Percentiles rank a stretch among this genome's conserved stretches.
phyloP scores from a whole-genome alignment of 1,140 invertebrate genomes.

The Cydia amplana region DNA sequence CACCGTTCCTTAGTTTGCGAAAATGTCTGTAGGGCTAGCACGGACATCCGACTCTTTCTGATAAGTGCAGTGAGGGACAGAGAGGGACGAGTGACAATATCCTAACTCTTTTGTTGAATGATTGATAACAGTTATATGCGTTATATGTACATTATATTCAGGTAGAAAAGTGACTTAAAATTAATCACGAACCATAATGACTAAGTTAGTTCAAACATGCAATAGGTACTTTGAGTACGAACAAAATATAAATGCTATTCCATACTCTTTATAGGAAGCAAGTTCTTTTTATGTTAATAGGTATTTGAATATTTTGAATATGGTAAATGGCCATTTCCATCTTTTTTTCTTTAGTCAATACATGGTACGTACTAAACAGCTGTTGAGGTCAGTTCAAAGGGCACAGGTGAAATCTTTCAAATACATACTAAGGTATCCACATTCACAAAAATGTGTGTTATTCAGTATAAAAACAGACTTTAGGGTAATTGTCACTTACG shows the following conservation, averaged over 20 bases:
- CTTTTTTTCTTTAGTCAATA: background rate
- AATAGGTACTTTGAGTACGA: too few species aligned
- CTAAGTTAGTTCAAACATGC: too few species aligned
- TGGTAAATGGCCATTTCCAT: background rate
- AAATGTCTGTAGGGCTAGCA: background rate
- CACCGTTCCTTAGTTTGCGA: constrained; percentile 8
- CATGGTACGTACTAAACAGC: background rate
- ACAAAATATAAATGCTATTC: background rate
- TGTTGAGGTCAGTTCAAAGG: constrained; percentile 9
- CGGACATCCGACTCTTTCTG: background rate
- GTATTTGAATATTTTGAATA: background rate
- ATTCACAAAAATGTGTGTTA: background rate
- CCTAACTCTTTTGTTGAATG: too few species aligned
- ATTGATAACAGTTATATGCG: too few species aligned
- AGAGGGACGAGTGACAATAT: background rate
- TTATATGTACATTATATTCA: background rate
- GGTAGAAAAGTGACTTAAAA: background rate
- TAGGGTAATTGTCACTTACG: background rate
- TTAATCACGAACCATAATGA: background rate
- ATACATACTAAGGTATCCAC: background rate
- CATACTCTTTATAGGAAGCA: background rate
- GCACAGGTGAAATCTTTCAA: constrained; percentile 11
- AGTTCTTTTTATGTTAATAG: background rate
- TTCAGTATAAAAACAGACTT: background rate
- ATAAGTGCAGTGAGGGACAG: constrained; percentile 19